phyloP scores from a whole-genome alignment of 2,113 vertebrate genomes.

The Uria lomvia region DNA sequence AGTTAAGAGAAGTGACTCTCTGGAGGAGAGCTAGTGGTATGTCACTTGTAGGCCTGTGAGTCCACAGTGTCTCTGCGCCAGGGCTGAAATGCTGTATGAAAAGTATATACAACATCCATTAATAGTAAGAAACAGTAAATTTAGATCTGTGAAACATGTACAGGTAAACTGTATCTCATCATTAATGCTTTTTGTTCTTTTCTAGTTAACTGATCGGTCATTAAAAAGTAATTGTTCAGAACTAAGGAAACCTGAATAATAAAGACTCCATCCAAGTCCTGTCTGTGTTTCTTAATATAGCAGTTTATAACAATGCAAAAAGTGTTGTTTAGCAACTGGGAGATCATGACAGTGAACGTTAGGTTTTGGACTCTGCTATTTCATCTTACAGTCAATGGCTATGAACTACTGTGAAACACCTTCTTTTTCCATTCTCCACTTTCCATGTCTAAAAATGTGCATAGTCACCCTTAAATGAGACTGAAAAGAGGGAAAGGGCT shows the following conservation, averaged over 20 bases:
- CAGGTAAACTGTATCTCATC: not conserved
- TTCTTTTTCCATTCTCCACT: not conserved
- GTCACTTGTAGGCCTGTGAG: not conserved
- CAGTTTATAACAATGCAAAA: not conserved
- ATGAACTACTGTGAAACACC: not conserved
- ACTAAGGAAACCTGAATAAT: not conserved
- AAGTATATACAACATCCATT: not conserved
- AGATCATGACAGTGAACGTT: not conserved
- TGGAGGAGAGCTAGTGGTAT: rapidly evolving
- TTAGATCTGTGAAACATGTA: not conserved
- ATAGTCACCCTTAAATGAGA: not conserved
- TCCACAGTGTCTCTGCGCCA: too few relatives aligned
- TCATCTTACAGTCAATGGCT: not conserved
- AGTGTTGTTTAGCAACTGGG: not conserved
- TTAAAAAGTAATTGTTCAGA: not conserved
- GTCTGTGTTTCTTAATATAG: not conserved
- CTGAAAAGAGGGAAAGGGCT: not conserved
- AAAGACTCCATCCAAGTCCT: not conserved
- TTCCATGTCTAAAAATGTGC: not conserved
- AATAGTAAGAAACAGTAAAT: not conserved
- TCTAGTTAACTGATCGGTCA: not conserved
- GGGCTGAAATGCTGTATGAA: not conserved
- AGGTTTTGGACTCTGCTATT: not conserved
- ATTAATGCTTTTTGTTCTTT: not conserved
- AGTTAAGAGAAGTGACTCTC: not conserved